Percentiles rank a stretch among this genome's conserved stretches.
phyloP scores from a whole-genome alignment of 2,113 vertebrate species.

The Archocentrus centrarchus region DNA sequence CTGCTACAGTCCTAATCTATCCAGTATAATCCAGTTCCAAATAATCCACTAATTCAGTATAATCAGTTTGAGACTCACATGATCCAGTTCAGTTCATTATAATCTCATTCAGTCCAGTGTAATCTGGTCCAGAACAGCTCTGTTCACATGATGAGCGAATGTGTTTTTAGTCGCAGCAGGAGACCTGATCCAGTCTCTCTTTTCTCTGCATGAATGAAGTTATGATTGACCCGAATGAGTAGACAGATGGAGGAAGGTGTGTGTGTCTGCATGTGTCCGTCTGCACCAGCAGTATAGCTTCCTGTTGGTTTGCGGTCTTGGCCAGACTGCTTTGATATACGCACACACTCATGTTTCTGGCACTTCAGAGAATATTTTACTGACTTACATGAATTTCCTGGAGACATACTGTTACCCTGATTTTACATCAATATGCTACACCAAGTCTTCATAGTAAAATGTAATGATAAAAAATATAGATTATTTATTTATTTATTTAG shows the following conservation, averaged over 20 bases:
- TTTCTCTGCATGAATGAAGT: slow-evolving; percentile 54
- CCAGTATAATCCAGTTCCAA: slow-evolving; percentile 49
- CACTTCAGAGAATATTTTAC: not conserved
- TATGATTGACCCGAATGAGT: slow-evolving; percentile 64
- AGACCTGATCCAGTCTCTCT: slow-evolving; percentile 39
- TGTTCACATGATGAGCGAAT: slow-evolving; percentile 47
- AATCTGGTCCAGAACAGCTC: slow-evolving; percentile 59
- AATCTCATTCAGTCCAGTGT: slow-evolving; percentile 62
- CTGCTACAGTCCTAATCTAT: slow-evolving; percentile 27
- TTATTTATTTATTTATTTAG: too few species aligned
- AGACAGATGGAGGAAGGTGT: slow-evolving; percentile 74
- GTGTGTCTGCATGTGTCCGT: slow-evolving; percentile 62
- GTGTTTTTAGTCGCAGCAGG: slow-evolving; percentile 32
- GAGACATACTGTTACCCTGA: not conserved
- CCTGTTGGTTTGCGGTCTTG: slow-evolving; percentile 57
- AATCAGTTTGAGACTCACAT: slow-evolving; percentile 61
- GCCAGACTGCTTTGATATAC: slow-evolving; percentile 30
- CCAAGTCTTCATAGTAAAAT: not conserved
- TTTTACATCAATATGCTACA: not conserved
- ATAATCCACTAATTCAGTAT: slow-evolving; percentile 62
- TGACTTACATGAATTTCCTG: not conserved
- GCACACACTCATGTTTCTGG: not conserved
- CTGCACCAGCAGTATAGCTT: slow-evolving; percentile 55
- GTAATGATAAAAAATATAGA: not conserved
- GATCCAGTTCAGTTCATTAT: slow-evolving; percentile 60